A percentile compares a stretch with the other conserved stretches of the same genome.
phyloP scores from a whole-genome alignment of 2,113 vertebrate species.

The Holacanthus passer region DNA sequence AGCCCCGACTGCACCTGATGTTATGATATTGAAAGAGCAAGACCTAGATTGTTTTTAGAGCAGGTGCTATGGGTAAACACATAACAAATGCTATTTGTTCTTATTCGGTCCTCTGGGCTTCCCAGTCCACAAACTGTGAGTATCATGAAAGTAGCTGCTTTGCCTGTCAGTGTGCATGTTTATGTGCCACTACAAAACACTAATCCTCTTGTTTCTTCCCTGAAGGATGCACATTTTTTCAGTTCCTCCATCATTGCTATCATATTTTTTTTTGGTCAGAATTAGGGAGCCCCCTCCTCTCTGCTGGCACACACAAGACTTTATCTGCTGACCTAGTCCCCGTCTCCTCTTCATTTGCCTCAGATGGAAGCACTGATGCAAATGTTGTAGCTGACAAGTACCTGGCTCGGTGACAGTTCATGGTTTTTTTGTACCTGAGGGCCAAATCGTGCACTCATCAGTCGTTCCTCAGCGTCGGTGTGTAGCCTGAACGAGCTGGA shows the following conservation, averaged over 20 bases:
- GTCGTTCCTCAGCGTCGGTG: constrained; percentile 20
- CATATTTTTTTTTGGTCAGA: neutral
- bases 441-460: constrained; percentile 11
- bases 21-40: constrained; percentile 3
- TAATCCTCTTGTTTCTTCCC: constrained; percentile 11
- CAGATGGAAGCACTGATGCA: constrained; percentile 49
- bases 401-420: constrained; percentile 20
- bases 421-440: constrained; percentile 35
- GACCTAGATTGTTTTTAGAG: constrained; percentile 19
- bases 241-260: constrained; percentile 1
- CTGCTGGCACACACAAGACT: constrained; percentile 46
- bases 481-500: constrained; percentile 12
- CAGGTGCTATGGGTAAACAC: constrained; percentile 10
- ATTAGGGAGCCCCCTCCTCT: neutral
- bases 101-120: constrained; percentile 9
- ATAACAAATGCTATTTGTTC: constrained; percentile 32
- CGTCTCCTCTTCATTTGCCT: constrained; percentile 39
- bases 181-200: constrained; percentile 7
- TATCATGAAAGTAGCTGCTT: constrained; percentile 3
- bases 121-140: constrained; percentile 3
- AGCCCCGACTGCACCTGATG: constrained; percentile 19
- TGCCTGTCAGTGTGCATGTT: constrained; percentile 8
- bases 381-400: constrained; percentile 28
- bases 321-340: constrained; percentile 47
- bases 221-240: constrained; percentile 1